phyloP scores from a whole-genome alignment of 2,797 vertebrate species.

The Neosilurus mollespiculum region DNA sequence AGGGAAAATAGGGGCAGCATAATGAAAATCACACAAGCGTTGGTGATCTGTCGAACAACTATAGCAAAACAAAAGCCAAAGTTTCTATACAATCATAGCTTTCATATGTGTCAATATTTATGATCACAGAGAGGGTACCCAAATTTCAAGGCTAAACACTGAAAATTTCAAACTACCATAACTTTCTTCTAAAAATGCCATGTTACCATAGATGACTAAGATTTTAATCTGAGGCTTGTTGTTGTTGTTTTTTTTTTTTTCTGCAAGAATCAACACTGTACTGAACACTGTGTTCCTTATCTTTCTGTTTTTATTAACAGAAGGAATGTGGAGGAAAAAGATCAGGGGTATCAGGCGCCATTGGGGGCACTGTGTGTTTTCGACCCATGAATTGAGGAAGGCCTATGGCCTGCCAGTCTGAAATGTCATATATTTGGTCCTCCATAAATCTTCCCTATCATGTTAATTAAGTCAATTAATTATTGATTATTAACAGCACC shows the following conservation, averaged over 20 bases:
- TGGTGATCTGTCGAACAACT: not conserved
- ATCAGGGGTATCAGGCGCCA: too few species aligned
- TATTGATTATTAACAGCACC: too few species aligned
- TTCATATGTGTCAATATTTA: not conserved
- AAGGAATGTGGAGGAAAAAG: not conserved
- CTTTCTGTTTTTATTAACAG: conserved; percentile 60
- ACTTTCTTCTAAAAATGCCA: not conserved
- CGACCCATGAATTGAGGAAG: too few species aligned
- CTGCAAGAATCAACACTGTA: conserved; percentile 10
- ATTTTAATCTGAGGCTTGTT: not conserved
- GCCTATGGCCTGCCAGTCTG: too few species aligned
- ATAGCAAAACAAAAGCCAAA: not conserved
- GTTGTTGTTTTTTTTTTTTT: not conserved
- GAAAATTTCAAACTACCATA: not conserved
- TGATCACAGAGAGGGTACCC: not conserved
- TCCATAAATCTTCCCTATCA: too few species aligned
- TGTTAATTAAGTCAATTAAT: too few species aligned
- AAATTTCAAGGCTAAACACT: not conserved
- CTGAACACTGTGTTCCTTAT: conserved; percentile 44
- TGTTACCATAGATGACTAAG: not conserved
- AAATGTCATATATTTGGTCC: too few species aligned
- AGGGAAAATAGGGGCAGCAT: not conserved
- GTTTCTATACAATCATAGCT: not conserved
- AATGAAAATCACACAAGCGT: not conserved
- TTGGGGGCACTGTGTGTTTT: too few species aligned